phyloP scores from a whole-genome alignment of 2,797 vertebrate species.

The Aulostomus chinensis region DNA sequence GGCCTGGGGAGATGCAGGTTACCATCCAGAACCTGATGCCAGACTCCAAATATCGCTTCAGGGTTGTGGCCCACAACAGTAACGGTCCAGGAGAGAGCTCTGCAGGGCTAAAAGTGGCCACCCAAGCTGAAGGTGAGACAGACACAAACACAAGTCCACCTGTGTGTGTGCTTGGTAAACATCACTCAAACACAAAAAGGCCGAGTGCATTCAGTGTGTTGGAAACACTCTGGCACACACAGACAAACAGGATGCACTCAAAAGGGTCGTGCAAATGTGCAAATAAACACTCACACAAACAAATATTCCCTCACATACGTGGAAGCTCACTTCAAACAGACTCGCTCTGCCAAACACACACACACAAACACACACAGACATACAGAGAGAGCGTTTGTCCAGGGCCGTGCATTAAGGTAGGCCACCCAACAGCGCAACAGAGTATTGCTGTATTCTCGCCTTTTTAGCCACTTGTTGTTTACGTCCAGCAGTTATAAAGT shows the following conservation, averaged over 20 bases:
- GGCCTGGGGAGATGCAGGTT: conserved; percentile 92
- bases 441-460: conserved; percentile 34
- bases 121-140: conserved; percentile 91
- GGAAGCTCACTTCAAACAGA: conserved; percentile 46
- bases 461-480: conserved; percentile 51
- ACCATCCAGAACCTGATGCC: conserved; percentile 96
- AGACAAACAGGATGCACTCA: conserved; percentile 59
- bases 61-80: conserved; percentile 90
- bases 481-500: conserved; percentile 36
- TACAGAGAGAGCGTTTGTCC: conserved; percentile 42
- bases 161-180: conserved; percentile 41
- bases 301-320: conserved; percentile 50
- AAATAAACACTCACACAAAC: conserved; percentile 51
- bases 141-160: conserved; percentile 9
- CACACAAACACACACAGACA: conserved; percentile 19
- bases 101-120: conserved; percentile 87
- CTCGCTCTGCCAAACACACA: neutral
- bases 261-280: conserved; percentile 31
- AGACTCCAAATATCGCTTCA: conserved; percentile 91
- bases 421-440: conserved; percentile 68
- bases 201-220: conserved; percentile 21
- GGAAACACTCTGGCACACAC: conserved; percentile 35
- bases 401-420: conserved; percentile 33
- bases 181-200: conserved; percentile 38
- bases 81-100: conserved; percentile 94